These are phyloP conservation scores for Terrapene triunguis DNA, from an alignment of 2,113 vertebrate genomes.

Conservation along the genomic window DNA sequence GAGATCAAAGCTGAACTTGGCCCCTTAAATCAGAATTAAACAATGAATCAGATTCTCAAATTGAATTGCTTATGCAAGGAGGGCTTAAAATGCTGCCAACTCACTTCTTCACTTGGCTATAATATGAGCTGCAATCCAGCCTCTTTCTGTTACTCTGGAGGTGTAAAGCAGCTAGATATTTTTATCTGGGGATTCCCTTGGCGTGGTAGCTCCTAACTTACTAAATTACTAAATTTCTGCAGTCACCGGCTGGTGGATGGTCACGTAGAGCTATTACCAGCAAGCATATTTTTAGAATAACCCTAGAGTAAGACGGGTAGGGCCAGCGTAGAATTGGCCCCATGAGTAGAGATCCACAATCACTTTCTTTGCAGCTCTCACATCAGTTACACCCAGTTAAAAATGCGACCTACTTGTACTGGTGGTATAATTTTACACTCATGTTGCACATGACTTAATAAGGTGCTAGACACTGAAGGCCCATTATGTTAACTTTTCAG, in stretches of 20 bases:
- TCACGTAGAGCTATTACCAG: not conserved
- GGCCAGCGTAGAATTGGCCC: not conserved
- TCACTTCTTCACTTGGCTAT: too few relatives aligned
- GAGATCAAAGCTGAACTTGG: not conserved
- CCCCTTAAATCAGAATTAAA: not conserved
- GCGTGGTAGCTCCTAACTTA: not conserved
- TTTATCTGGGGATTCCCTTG: not conserved
- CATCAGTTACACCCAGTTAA: not conserved
- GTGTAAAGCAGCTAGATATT: not conserved
- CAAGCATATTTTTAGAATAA: not conserved
- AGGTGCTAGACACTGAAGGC: too few relatives aligned
- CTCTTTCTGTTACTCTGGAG: not conserved
- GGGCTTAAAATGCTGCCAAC: not conserved
- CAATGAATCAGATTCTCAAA: not conserved
- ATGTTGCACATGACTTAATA: not conserved
- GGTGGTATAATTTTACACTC: not conserved
- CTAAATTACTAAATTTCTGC: not conserved
- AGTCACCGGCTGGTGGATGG: not conserved
- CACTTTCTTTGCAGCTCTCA: not conserved
- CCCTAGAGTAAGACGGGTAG: not conserved
- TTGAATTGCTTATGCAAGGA: not conserved
- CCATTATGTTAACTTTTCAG: too few relatives aligned
- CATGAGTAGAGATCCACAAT: not conserved
- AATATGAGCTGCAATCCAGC: too few relatives aligned
- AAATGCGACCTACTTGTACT: not conserved